Evolutionary conservation across 92 coral and sea anemone species (phyloP).

Genomic region (Heliopora coerulea): DNA sequence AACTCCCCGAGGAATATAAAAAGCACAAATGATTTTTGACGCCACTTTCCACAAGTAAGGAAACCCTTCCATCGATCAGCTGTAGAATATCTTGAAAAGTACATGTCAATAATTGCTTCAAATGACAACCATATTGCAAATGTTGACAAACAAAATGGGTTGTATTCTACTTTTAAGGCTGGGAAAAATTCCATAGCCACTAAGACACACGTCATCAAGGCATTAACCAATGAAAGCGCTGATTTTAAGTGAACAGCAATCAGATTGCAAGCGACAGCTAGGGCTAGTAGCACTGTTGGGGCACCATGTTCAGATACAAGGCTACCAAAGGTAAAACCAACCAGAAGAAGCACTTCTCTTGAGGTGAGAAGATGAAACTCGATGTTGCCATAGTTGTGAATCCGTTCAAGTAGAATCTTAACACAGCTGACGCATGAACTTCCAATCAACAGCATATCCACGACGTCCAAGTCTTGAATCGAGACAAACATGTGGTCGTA

Average conservation of each 20-base stretch:
- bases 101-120: slow-evolving; percentile 76
- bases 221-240: slow-evolving; percentile 72
- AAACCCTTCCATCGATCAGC: slow-evolving; percentile 87
- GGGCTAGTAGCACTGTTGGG: slow-evolving; percentile 57
- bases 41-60: slow-evolving; percentile 68
- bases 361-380: slow-evolving; percentile 67
- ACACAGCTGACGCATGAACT: slow-evolving; percentile 72
- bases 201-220: slow-evolving; percentile 59
- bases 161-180: slow-evolving; percentile 77
- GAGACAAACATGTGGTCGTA: slow-evolving; percentile 84
- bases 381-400: slow-evolving; percentile 56
- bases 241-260: slow-evolving; percentile 89
- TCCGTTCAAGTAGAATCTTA: slow-evolving; percentile 61
- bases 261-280: slow-evolving; percentile 72
- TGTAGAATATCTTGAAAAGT: slow-evolving; percentile 80
- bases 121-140: slow-evolving; percentile 78
- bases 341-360: slow-evolving; percentile 71
- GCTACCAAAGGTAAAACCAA: slow-evolving; percentile 81
- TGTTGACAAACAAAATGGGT: slow-evolving; percentile 82
- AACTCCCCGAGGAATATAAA: slow-evolving; percentile 49
- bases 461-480: slow-evolving; percentile 75
- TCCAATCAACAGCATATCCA: slow-evolving; percentile 78
- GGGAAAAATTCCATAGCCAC: slow-evolving; percentile 84
- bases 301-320: slow-evolving; percentile 74
- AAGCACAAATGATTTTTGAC: slow-evolving; percentile 60